These are phyloP conservation scores for Danio albolineatus DNA, from an alignment of 2,797 vertebrate genomes.

Conservation along the genomic window DNA sequence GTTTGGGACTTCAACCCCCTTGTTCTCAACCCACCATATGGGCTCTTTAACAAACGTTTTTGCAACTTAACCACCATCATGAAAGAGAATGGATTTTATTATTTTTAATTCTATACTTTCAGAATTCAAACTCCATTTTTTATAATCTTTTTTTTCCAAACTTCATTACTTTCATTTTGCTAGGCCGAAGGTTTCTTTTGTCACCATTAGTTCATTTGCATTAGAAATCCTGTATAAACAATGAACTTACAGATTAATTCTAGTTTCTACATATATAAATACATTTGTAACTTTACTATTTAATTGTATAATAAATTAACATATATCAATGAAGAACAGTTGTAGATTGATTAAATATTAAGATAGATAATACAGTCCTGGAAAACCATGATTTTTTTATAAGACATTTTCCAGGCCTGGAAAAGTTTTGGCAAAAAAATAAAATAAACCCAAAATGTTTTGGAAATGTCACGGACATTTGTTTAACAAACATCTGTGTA, in stretches of 20 bases:
- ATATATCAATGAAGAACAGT: neutral
- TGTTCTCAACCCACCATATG: no score
- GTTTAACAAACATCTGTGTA: no score
- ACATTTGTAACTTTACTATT: neutral
- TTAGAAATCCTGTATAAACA: neutral
- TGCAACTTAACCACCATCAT: no score
- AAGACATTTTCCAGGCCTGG: no score
- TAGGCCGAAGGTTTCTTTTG: neutral
- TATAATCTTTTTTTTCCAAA: neutral
- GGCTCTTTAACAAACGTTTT: no score
- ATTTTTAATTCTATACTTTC: neutral
- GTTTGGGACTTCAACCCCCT: no score
- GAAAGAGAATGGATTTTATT: no score
- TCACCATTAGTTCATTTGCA: neutral
- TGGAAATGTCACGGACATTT: no score
- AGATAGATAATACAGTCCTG: no score
- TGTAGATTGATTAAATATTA: neutral
- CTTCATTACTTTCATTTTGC: neutral
- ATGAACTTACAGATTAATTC: neutral
- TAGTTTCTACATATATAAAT: neutral
- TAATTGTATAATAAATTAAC: neutral
- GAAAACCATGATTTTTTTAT: no score
- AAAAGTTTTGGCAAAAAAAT: no score
- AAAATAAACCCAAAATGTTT: no score
- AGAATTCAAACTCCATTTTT: neutral